A percentile compares a stretch with the other conserved stretches of the same genome.
These are phyloP conservation scores for Salvelinus namaycush DNA, from an alignment of 2,113 vertebrate genomes.

Conservation along the genomic window DNA sequence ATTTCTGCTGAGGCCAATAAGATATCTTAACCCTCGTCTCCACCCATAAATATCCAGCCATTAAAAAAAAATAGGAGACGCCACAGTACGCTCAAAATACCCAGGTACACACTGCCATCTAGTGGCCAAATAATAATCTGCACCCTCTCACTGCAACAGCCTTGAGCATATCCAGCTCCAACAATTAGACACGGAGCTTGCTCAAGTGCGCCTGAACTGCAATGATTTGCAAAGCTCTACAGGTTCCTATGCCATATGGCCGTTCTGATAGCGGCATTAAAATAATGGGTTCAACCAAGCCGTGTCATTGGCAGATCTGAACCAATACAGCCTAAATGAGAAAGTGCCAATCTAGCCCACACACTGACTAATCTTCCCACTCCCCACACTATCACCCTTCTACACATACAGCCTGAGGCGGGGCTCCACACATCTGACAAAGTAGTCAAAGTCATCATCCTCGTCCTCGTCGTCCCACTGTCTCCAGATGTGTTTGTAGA, in stretches of 20 bases:
- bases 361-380: background rate
- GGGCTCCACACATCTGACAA: slow-evolving; percentile 93
- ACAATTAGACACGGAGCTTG: background rate
- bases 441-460: slow-evolving; percentile 96
- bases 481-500: slow-evolving; percentile 82
- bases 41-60: background rate
- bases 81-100: background rate
- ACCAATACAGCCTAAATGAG: background rate
- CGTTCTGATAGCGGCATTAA: background rate
- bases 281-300: background rate
- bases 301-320: background rate
- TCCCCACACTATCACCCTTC: background rate
- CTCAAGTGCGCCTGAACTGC: background rate
- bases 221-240: background rate
- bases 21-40: background rate
- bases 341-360: background rate
- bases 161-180: background rate
- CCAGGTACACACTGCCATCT: slow-evolving; percentile 44
- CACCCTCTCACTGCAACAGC: background rate
- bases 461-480: slow-evolving; percentile 97
- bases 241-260: background rate
- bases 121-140: slow-evolving; percentile 13
- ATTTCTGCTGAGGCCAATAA: background rate
- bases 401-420: slow-evolving; percentile 88
- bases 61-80: background rate